Evolutionary conservation across 2,113 vertebrate species (phyloP).

Genomic region (Sinocyclocheilus anshuiensis): DNA sequence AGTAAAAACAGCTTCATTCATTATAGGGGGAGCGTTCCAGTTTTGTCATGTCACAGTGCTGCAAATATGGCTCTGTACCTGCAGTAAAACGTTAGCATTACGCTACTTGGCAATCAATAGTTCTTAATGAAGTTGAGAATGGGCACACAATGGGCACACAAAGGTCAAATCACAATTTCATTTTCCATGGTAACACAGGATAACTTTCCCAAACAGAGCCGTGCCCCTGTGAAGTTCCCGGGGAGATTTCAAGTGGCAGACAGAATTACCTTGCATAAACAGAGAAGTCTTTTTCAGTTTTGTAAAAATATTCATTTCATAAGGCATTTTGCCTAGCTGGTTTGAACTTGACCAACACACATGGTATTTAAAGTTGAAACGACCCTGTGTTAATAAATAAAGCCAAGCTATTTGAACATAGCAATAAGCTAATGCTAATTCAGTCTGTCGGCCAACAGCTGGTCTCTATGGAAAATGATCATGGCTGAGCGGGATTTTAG

Average conservation of each 20-base stretch:
- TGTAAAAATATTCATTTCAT: slow-evolving; percentile 56
- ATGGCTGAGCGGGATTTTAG: slow-evolving; percentile 11
- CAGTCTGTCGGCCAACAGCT: not conserved
- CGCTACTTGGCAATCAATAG: slow-evolving; percentile 4
- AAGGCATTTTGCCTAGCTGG: not conserved
- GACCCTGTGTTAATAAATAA: slow-evolving; percentile 14
- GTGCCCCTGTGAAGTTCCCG: slow-evolving; percentile 47
- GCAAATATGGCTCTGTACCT: not conserved
- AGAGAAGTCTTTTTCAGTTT: slow-evolving; percentile 61
- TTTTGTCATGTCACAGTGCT: not conserved
- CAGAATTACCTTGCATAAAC: slow-evolving; percentile 61
- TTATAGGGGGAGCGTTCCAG: not conserved
- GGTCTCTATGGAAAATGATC: slow-evolving; percentile 30
- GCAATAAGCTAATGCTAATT: slow-evolving; percentile 3
- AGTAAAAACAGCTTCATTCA: not conserved
- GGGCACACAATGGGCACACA: too few relatives aligned
- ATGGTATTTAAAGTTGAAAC: not conserved
- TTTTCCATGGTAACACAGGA: slow-evolving; percentile 66
- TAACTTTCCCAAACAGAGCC: slow-evolving; percentile 69
- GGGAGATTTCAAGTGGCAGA: slow-evolving; percentile 58
- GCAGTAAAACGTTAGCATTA: not conserved
- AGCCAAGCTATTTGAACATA: slow-evolving; percentile 11
- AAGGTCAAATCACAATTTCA: slow-evolving; percentile 56
- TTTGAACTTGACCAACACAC: not conserved
- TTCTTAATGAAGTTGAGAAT: slow-evolving; percentile 32